Base-by-base conservation (phyloP, 1,140 invertebrate species). In the Anadara kagoshimensis region DNA sequence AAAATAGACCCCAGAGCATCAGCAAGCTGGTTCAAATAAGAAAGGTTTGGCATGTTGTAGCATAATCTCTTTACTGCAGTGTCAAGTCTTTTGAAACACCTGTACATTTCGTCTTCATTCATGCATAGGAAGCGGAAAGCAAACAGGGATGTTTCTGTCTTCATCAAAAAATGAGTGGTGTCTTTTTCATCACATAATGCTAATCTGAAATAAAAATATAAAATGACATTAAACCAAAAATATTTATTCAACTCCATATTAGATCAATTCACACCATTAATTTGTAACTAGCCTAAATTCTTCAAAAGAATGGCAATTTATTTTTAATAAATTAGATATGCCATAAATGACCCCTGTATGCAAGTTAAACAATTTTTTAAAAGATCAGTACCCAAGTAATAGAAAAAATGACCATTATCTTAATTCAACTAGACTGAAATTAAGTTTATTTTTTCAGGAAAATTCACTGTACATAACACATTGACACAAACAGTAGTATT, bases 91-190 rank as follows among this genome's bases (percentile, higher is more conserved):
- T 20, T 69, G 16, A 69, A 61, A 14, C 47, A 24, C n/a, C 47
- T 43, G 16, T 16, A 59, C 44, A 74, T 22, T 62, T 74, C 72
- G 20, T 68, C 64, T 36, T 65, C 56, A 4, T 45, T 53, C 72
- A 74, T 74, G 49, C 72, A 74, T 41, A 56, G 47, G 53, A 74
- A 74, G 11, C 72, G 12, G 26, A 74, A 74, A 41, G 62, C 59
- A 56, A 74, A 74, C 12, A 74, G 49, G 22, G 41, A 43, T 14
- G 44, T 74, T 36, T 74, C 72, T 22, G 72, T 64, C 20, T 66
- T 26, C 3, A 67, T 7, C 1, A 74, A 29, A 47, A 61, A 74
- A 26, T 63, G 41, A 5, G 26, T 14, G 7, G 65, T 44, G 7
- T 68, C 65, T 8, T 24, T 11, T 14, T 68, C 58, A 44, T 59